Percentiles rank a stretch among this genome's conserved stretches.
These are phyloP conservation scores for Formica selysi DNA, from an alignment of 1,140 invertebrate species.

Conservation along the genomic window DNA sequence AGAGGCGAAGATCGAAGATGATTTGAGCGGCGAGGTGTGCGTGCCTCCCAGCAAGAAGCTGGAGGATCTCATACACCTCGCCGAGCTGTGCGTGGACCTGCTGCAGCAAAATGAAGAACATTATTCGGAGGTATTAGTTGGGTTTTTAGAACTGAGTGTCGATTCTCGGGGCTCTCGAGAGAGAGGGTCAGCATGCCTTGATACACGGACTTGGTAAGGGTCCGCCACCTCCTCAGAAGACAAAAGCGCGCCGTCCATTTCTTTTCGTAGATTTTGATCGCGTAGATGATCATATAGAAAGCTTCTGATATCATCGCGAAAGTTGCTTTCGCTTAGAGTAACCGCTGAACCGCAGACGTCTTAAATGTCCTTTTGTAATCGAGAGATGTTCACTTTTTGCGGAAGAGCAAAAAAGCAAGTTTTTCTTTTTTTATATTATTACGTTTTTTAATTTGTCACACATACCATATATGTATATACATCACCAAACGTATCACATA, in stretches of 20 bases:
- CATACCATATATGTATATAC: slow-evolving; percentile 10
- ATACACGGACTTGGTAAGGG: slow-evolving; percentile 78
- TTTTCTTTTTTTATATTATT: neutral
- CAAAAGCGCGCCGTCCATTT: slow-evolving; percentile 66
- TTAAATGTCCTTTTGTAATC: neutral
- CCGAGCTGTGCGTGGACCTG: slow-evolving; percentile 99
- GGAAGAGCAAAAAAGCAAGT: neutral
- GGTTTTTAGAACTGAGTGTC: slow-evolving; percentile 85
- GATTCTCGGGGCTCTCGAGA: slow-evolving; percentile 82
- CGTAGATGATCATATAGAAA: slow-evolving; percentile 37
- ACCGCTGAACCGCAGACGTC: neutral
- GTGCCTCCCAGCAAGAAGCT: slow-evolving; percentile 95
- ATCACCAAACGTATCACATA: slow-evolving; percentile 10
- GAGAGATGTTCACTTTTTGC: slow-evolving; percentile 2
- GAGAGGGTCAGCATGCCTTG: slow-evolving; percentile 77
- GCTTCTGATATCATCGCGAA: slow-evolving; percentile 36
- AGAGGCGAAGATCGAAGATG: slow-evolving; percentile 99
- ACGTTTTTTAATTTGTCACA: slow-evolving; percentile 14
- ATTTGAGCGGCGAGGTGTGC: slow-evolving; percentile 93
- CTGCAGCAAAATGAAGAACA: slow-evolving; percentile 99
- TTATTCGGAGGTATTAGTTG: slow-evolving; percentile 97
- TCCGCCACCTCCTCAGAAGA: slow-evolving; percentile 82
- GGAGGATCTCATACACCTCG: slow-evolving; percentile 98
- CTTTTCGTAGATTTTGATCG: slow-evolving; percentile 48
- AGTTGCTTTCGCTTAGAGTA: slow-evolving; percentile 31